Base-by-base conservation (phyloP, 2,797 vertebrate species). In the Hephaestus fuliginosus region DNA sequence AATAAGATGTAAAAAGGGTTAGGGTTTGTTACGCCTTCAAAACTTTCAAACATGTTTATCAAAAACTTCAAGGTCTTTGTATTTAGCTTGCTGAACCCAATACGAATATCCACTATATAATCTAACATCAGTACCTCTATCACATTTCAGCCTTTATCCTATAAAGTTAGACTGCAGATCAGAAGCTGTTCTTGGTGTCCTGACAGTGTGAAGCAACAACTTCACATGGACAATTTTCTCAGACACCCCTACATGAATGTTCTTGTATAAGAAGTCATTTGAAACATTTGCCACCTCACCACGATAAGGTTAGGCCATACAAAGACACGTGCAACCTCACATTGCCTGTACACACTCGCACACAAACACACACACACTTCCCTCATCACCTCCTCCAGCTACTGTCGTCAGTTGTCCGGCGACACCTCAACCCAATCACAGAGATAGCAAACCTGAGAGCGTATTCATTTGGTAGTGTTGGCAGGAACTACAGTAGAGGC, bases 271-370 rank as follows among this genome's bases (percentile, higher is more conserved):
- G 46, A 69, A 67, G 83, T 82, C 68, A 85, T 88, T 88, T 86
- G 69, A 90, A 67, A 85, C 86, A 87, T 89, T 90, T 90, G 78
- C 39, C 92, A 94, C 90, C 66, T 89, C 71, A 66, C 68, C 41
- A 39, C 0, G 89, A 92, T 91, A 91, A 89, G 78, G 70, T 71
- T 74, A 61, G 70, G 43, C 72, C 79, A 80, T 66, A 78, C 64
- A 66, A 63, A n/a, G 9, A 78, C 82, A 70, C 17, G 0, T 68
- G 44, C 44, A 73, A 51, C 14, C 61, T 74, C 58, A 75, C 70
- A 78, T 64, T 46, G 41, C 62, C 33, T 22, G 9, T 22, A 70
- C 43, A 57, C 58, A 57, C 77, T 51, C 46, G 51, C 46, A 78
- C 53, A 70, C 75, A 84, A 57, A 49, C 51, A 67, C 52, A 53